These are phyloP conservation scores for Psophia crepitans DNA, from an alignment of 2,113 vertebrate species.

Conservation along the genomic window DNA sequence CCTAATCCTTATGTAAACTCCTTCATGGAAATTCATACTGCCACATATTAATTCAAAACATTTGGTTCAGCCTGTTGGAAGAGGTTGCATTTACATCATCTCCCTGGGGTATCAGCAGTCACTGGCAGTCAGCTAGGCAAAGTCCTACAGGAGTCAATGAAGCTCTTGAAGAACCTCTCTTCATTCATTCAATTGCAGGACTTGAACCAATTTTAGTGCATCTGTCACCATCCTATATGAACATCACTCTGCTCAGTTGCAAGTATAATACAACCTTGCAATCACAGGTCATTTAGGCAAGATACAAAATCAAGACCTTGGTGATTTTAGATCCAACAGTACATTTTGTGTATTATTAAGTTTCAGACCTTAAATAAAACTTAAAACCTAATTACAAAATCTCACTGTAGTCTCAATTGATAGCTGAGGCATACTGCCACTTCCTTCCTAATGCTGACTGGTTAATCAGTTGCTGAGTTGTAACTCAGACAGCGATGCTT, in stretches of 20 bases:
- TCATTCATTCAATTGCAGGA: slow-evolving; percentile 48
- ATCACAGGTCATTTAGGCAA: slow-evolving; percentile 57
- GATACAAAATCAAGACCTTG: slow-evolving; percentile 34
- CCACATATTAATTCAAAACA: neutral
- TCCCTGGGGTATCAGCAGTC: neutral
- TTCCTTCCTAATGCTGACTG: neutral
- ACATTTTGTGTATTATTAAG: slow-evolving; percentile 49
- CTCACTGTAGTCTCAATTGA: neutral
- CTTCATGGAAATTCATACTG: neutral
- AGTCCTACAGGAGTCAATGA: slow-evolving; percentile 35
- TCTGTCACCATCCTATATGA: slow-evolving; percentile 34
- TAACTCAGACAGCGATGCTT: neutral
- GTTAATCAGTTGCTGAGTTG: slow-evolving; percentile 30
- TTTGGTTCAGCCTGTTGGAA: neutral
- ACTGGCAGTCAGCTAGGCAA: neutral
- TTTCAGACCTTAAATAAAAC: slow-evolving; percentile 42
- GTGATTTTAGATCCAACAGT: slow-evolving; percentile 52
- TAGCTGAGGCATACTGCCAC: neutral
- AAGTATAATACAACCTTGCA: slow-evolving; percentile 55
- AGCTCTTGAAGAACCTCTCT: slow-evolving; percentile 33
- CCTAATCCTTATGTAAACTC: neutral
- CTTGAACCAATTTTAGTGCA: slow-evolving; percentile 55
- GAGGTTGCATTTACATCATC: neutral
- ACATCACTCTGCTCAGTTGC: slow-evolving; percentile 16
- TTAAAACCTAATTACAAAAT: neutral